Evolutionary conservation across 2,888 invertebrate species (phyloP).

Genomic region (Ceraclea dissimilis): DNA sequence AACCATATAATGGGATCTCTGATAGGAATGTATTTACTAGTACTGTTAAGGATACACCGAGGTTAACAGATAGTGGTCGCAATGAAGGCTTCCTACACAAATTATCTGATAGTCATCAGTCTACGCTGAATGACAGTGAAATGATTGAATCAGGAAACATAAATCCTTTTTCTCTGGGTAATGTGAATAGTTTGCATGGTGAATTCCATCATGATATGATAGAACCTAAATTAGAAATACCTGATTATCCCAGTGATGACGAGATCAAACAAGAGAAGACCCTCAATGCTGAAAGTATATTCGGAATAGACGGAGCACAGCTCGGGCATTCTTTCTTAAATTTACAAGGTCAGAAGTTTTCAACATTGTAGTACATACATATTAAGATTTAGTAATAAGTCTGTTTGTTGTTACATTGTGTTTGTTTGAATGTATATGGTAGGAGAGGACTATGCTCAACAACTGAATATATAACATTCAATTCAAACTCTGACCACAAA

Average conservation of each 20-base stretch:
- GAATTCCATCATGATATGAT: conserved; percentile 36
- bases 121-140: conserved; percentile 20
- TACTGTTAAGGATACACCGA: conserved; percentile 18
- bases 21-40: conserved; percentile 11
- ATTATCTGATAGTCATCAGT: conserved; percentile 18
- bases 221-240: conserved; percentile 65
- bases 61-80: conserved; percentile 22
- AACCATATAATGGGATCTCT: conserved; percentile 22
- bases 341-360: conserved; percentile 22
- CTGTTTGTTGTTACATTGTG: too few species aligned
- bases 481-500: too few species aligned
- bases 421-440: too few species aligned
- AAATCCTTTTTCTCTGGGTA: conserved; percentile 32
- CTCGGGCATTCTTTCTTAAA: conserved; percentile 45
- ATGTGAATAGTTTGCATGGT: conserved; percentile 16
- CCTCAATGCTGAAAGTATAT: conserved; percentile 23
- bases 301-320: conserved; percentile 20
- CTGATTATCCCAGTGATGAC: conserved; percentile 65
- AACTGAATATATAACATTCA: too few species aligned
- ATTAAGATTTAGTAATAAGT: too few species aligned
- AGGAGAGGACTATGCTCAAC: too few species aligned
- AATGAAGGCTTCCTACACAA: conserved; percentile 22
- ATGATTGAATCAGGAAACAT: conserved; percentile 25
- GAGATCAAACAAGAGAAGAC: conserved; percentile 34
- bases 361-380: too few species aligned